Base-by-base conservation (phyloP, 2,888 invertebrate species). In the Crematogaster levior region DNA sequence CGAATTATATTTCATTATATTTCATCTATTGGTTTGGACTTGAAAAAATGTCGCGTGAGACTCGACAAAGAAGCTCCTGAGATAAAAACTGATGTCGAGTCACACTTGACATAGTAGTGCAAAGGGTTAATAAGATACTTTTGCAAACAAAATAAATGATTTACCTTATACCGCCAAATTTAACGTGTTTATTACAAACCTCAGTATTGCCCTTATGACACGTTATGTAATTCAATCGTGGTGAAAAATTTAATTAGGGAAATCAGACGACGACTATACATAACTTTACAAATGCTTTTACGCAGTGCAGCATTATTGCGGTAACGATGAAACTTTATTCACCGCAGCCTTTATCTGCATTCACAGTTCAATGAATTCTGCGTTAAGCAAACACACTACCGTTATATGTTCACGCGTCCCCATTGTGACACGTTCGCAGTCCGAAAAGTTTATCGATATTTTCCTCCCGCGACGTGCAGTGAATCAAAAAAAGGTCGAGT, bases 321-420 rank as follows among this genome's bases (percentile, higher is more conserved):
- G 77, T 43, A 43, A 51, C 27, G 30, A 61, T 56, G 24, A 18
- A 75, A 77, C 63, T 81, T 81, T 82, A 77, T 82, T 77, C 66
- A 65, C 43, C 53, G 75, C 56, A 46, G 53, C 63, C 40, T 82
- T 82, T 82, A 82, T 82, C 82, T 58, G 15, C 12, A 34, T 10
- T 83, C 70, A 72, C 72, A 58, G 68, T 85, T 80, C 85, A 75
- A 75, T 83, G 65, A 85, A 81, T 85, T 40, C 12, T 74, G 58
- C 74, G 85, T 81, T 79, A 81, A 81, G 24, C 75, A 85, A 83
- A 81, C 81, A 77, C 66, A 15, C 70, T 72, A 30, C 48, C 48
- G 80, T 85, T 79, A 74, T 75, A 40, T 51, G 66, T 73, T 83
- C 75, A 53, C 51, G 46, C 75, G 53, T 61, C 48, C 85, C 84